Base-by-base conservation (phyloP, 2,797 vertebrate genomes). In the Crocodylus rhombifer region DNA sequence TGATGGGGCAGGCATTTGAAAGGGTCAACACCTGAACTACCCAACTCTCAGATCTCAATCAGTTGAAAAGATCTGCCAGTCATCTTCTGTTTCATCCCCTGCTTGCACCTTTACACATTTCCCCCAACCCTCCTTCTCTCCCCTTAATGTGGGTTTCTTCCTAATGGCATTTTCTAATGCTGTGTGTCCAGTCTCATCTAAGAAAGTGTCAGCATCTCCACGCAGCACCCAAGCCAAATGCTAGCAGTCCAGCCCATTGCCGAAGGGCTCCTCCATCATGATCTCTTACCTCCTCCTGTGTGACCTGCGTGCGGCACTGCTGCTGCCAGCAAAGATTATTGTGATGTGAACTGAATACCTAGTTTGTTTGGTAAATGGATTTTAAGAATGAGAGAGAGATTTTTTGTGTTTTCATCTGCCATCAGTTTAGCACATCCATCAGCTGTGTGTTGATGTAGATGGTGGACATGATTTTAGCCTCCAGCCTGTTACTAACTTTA, bases 401-500 rank as follows among this genome's bases (percentile, higher is more conserved):
- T 56, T 13, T 57, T 91, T 82, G 85, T 89, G 84, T 93, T 95
- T 92, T 94, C 36, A 2, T 87, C 69, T 86, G 89, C 86, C 91
- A 14, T 94, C 92, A 82, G 80, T 95, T 96, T 96, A 96, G 88
- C 91, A 78, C 86, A 11, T 90, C 93, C 42, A 55, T 97, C 93
- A 91, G 85, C 65, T 94, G 85, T 67, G 63, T 77, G 89, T 93
- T 95, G 92, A 90, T 91, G 94, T 80, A 88, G 92, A 94, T 80
- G 84, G 93, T 4, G 92, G 95, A 96, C 95, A 95, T 93, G 95
- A 95, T 94, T 95, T 95, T 96, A 95, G 96, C 96, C 95, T 96
- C 91, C 91, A 91, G 96, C 92, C 80, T 92, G 93, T 96, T 97
- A 90, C 96, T 97, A 97, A 97, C 88, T 97, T 96, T 97, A 95